Percentiles rank a stretch among this genome's conserved stretches.
These are phyloP conservation scores for Patella caerulea DNA, from an alignment of 2,888 invertebrate species.

Conservation along the genomic window DNA sequence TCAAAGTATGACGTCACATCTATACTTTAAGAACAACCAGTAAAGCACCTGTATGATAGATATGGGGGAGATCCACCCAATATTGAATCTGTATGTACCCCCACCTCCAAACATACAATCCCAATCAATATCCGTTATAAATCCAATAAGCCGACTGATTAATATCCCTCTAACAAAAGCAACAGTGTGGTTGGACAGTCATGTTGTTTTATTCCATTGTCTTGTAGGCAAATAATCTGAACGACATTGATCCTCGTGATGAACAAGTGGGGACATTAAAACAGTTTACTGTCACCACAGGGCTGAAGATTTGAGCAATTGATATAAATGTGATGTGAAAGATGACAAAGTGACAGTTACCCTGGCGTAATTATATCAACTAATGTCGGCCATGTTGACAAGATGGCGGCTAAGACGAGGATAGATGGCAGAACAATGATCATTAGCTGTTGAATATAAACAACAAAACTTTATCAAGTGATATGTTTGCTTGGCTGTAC, in stretches of 20 bases:
- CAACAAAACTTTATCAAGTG: conserved; percentile 1
- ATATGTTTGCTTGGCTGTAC: not conserved
- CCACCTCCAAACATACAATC: no score
- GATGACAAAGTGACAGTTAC: not conserved
- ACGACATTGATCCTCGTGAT: not conserved
- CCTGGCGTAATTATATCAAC: not conserved
- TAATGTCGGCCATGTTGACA: conserved; percentile 9
- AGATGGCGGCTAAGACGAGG: not conserved
- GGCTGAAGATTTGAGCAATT: not conserved
- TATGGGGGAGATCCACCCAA: no score
- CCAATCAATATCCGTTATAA: no score
- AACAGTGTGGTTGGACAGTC: no score
- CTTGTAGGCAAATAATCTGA: not conserved
- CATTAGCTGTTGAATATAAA: not conserved
- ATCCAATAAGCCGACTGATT: no score
- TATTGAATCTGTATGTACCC: no score
- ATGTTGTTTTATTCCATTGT: not conserved
- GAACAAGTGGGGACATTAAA: conserved; percentile 4
- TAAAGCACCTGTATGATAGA: no score
- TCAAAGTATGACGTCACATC: no score
- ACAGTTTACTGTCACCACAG: conserved; percentile 6
- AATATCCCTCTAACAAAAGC: no score
- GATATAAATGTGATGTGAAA: conserved; percentile 10
- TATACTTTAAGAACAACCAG: no score
- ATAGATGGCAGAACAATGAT: conserved; percentile 8